Evolutionary conservation across 1,140 invertebrate species (phyloP).

Genomic region (Fopius arisanus): DNA sequence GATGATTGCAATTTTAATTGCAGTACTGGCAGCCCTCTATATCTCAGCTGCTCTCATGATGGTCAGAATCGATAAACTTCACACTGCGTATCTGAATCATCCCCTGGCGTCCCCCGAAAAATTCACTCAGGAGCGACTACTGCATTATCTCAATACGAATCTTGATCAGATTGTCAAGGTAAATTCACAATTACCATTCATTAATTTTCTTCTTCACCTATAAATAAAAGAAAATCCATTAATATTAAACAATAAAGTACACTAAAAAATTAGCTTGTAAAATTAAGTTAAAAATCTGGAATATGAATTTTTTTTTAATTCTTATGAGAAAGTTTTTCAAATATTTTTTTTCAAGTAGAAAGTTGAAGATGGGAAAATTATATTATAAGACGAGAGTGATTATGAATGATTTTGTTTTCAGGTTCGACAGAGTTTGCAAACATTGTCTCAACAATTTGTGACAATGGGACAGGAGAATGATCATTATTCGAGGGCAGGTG

Average conservation of each 20-base stretch:
- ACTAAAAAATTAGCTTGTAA: no score
- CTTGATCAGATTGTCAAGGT: conserved; percentile 61
- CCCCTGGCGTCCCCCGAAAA: conserved; percentile 56
- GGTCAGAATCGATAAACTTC: conserved; percentile 58
- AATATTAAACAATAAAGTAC: no score
- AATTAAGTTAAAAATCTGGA: no score
- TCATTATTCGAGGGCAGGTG: conserved; percentile 38
- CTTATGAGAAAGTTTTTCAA: no score
- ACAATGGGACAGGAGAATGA: conserved; percentile 49
- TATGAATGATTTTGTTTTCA: conserved; percentile 37
- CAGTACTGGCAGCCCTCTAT: conserved; percentile 51
- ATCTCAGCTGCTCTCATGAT: conserved; percentile 61
- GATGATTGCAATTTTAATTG: conserved; percentile 48
- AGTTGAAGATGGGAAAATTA: no score
- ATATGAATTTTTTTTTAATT: no score
- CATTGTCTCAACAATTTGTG: conserved; percentile 56
- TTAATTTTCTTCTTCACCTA: neutral
- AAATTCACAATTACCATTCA: neutral
- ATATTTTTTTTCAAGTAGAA: no score
- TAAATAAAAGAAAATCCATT: no score
- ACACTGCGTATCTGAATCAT: conserved; percentile 59
- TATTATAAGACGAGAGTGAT: no score
- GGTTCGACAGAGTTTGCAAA: conserved; percentile 58
- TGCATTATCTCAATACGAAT: conserved; percentile 59
- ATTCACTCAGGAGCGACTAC: conserved; percentile 56